phyloP scores from a whole-genome alignment of 1,140 invertebrate species.

The Condylostylus longicornis region DNA sequence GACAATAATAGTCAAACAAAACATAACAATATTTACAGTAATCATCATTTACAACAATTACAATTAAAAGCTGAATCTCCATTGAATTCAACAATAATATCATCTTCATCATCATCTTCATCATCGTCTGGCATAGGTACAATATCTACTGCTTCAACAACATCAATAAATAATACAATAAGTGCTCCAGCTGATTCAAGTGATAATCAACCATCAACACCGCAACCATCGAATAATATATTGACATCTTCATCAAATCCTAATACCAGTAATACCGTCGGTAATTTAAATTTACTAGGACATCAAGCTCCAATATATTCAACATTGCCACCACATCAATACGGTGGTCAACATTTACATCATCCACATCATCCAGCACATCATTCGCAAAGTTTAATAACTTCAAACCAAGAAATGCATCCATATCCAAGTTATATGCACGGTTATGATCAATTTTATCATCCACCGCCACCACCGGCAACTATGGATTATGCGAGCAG shows the following conservation, averaged over 20 bases:
- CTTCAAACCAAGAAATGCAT: neutral
- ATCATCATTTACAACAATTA: too few species aligned
- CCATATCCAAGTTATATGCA: constrained; percentile 20
- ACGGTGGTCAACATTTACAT: constrained; percentile 9
- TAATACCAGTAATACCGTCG: constrained; percentile 3
- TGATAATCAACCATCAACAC: constrained; percentile 30
- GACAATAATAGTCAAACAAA: too few species aligned
- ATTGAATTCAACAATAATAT: too few species aligned
- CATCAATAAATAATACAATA: constrained; percentile 17
- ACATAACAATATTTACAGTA: too few species aligned
- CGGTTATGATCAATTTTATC: constrained; percentile 30
- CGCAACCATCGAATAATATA: constrained; percentile 13
- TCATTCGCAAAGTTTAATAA: neutral
- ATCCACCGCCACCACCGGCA: constrained; percentile 12
- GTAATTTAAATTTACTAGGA: too few species aligned
- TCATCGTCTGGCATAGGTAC: too few species aligned
- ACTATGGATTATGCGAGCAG: constrained; percentile 12
- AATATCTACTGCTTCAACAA: neutral
- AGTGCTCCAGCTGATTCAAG: constrained; percentile 31
- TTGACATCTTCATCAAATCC: neutral
- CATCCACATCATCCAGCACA: constrained; percentile 20
- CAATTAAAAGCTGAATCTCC: too few species aligned
- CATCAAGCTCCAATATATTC: constrained; percentile 4
- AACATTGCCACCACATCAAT: constrained; percentile 8
- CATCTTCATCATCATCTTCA: too few species aligned